Evolutionary conservation across 1,140 invertebrate genomes (phyloP), one percentile per base, ranked within the genome.

Genomic region (Bombus waltoni): DNA sequence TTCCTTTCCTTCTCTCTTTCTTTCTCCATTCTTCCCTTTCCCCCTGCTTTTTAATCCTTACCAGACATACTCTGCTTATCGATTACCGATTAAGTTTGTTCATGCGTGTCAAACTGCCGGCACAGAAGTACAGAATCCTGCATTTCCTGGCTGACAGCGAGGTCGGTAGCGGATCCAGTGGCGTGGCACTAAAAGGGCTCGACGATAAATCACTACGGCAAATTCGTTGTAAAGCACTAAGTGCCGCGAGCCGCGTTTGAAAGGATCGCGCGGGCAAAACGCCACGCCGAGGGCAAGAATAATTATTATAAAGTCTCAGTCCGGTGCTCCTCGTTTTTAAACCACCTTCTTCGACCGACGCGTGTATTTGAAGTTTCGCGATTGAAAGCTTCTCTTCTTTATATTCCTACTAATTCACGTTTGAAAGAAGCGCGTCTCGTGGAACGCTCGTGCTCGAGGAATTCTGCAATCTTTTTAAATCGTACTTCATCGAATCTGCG

Each of bases 41-140:
- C 28, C 5, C 57, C 42, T 42, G 9, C 40, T 42, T 83, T 65
- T 53, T 28, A 81, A 74, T 74, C 32, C 32, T 73, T 53, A 42
- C 40, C n/a, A 53, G 47, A 66, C 78, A 42, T 68, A 62, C 5
- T 57, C 38, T 68, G 79, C 40, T 70, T 75, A 85, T 85, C 71
- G 84, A 85, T 85, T 81, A 44, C 78, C 84, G 71, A 85, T 85
- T n/a, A 53, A 70, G 79, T 66, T 75, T 81, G 84, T 74, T 62
- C 84, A 81, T 75, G 78, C 79, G 78, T 85, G 62, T 65, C 78
- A 44, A 68, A 25, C 76, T 47, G 10, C 22, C 1, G 10, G 42
- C 57, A 73, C 81, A 75, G 44, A 66, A 73, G n/a, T 65, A 81
- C 53, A 32, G 71, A 75, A 85, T 85, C 84, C 71, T 47, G 84